Percentiles rank a stretch among this genome's conserved stretches.
These are phyloP conservation scores for Lasius fuliginosus DNA, from an alignment of 2,888 invertebrate genomes.

Conservation along the genomic window DNA sequence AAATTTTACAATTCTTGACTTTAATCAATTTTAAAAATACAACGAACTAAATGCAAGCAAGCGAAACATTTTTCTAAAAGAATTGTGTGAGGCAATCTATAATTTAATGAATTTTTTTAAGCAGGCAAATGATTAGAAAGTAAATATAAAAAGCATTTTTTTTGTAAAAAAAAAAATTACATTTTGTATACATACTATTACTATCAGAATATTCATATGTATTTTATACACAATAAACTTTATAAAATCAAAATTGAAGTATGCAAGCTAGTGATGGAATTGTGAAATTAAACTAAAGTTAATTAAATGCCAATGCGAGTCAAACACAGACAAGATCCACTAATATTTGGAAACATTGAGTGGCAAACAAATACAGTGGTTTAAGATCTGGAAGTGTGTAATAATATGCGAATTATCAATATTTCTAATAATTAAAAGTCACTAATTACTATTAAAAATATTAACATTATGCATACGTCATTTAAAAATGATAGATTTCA, in stretches of 20 bases:
- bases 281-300: too few species aligned
- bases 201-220: too few species aligned
- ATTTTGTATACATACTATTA: too few species aligned
- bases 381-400: neutral
- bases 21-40: too few species aligned
- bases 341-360: neutral
- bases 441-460: neutral
- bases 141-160: too few species aligned
- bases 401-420: conserved; percentile 5
- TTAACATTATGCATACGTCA: neutral
- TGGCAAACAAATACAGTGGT: neutral
- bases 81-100: neutral
- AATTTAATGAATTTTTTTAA: neutral
- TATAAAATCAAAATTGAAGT: neutral
- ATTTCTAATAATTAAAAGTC: neutral
- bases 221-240: too few species aligned
- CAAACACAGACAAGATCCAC: neutral
- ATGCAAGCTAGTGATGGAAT: too few species aligned
- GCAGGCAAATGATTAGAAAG: neutral
- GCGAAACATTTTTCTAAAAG: too few species aligned
- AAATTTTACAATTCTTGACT: neutral
- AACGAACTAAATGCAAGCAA: too few species aligned
- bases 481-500: neutral
- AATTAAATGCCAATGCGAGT: neutral
- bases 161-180: too few species aligned